phyloP scores from a whole-genome alignment of 2,797 vertebrate genomes.

The Takifugu rubripes region DNA sequence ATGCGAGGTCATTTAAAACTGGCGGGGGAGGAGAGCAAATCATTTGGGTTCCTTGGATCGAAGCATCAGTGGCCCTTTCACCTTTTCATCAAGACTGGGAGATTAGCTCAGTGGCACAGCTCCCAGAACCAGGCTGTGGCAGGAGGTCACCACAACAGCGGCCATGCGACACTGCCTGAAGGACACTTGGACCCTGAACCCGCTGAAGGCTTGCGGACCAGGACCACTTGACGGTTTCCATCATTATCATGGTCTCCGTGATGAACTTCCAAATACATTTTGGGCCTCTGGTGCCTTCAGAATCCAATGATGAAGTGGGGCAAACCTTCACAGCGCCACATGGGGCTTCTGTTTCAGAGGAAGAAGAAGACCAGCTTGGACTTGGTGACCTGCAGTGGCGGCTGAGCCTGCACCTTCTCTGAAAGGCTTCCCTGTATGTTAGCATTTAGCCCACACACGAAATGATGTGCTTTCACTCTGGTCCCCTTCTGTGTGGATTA shows the following conservation, averaged over 20 bases:
- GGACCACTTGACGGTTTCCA: too few relatives aligned
- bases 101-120: slow-evolving; percentile 18
- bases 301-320: too few relatives aligned
- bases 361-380: slow-evolving; percentile 21
- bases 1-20: slow-evolving; percentile 19
- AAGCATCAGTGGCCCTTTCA: slow-evolving; percentile 9
- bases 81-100: slow-evolving; percentile 21
- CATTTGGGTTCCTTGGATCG: slow-evolving; percentile 5
- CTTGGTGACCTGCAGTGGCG: slow-evolving; percentile 28
- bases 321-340: slow-evolving; percentile 13
- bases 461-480: slow-evolving; percentile 41
- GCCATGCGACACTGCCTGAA: too few relatives aligned
- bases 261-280: too few relatives aligned
- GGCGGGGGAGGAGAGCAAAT: slow-evolving; percentile 7
- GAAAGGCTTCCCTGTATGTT: slow-evolving; percentile 28
- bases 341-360: not conserved
- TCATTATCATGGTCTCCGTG: too few relatives aligned
- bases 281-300: too few relatives aligned
- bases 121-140: slow-evolving; percentile 3
- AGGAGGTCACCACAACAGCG: not conserved
- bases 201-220: too few relatives aligned
- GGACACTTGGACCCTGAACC: too few relatives aligned
- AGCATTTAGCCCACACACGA: slow-evolving; percentile 38
- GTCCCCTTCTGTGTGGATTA: slow-evolving; percentile 51
- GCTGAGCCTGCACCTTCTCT: slow-evolving; percentile 43